phyloP scores from a whole-genome alignment of 2,888 invertebrate species.

The Chelonus formosanus region DNA sequence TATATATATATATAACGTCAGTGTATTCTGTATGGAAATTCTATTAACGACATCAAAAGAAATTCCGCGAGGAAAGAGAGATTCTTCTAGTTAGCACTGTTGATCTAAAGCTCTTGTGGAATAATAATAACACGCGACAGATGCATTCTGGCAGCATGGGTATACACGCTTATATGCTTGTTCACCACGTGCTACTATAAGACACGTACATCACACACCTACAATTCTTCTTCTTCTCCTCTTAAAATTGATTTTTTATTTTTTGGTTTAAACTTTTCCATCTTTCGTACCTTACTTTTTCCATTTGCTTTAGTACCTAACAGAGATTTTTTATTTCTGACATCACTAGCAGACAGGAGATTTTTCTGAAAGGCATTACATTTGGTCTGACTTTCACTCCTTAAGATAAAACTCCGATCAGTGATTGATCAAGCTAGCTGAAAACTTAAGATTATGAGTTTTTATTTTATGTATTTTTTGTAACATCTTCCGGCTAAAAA shows the following conservation, averaged over 20 bases:
- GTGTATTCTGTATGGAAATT: conserved; percentile 42
- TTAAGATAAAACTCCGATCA: too few species aligned
- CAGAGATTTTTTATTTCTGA: conserved; percentile 9
- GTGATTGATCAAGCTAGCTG: too few species aligned
- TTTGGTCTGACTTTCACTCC: too few species aligned
- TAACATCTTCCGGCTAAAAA: too few species aligned
- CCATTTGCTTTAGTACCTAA: too few species aligned
- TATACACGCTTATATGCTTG: not conserved
- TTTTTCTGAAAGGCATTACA: too few species aligned
- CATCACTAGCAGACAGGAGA: too few species aligned
- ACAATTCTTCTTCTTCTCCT: not conserved
- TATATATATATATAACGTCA: not conserved
- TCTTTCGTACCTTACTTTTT: not conserved
- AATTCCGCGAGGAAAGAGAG: conserved; percentile 45
- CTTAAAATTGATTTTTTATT: conserved; percentile 6
- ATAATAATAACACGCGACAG: conserved; percentile 45
- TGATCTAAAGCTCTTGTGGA: conserved; percentile 44
- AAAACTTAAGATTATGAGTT: too few species aligned
- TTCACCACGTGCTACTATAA: not conserved
- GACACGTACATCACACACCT: conserved; percentile 5
- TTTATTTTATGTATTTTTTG: too few species aligned
- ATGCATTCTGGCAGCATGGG: conserved; percentile 25
- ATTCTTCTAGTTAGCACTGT: conserved; percentile 46
- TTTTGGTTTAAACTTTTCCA: conserved; percentile 21
- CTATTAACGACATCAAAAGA: conserved; percentile 49